These are phyloP conservation scores for Campopleginae sp. DNA, from an alignment of 2,888 invertebrate species.

Conservation along the genomic window DNA sequence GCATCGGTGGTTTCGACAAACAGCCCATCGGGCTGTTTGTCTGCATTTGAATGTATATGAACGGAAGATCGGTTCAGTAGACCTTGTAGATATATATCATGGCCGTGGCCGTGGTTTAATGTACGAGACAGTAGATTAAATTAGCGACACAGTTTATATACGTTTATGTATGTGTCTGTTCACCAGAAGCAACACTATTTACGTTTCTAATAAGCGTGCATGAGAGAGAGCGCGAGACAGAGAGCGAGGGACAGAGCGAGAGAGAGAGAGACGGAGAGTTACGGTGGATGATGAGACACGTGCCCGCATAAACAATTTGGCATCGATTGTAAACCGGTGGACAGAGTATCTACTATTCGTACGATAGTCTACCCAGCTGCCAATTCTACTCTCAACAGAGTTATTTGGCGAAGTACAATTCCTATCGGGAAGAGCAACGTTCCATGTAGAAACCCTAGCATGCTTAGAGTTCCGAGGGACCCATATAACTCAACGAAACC, in stretches of 20 bases:
- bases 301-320: conserved; percentile 72
- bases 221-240: conserved; percentile 1
- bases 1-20: neutral
- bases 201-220: conserved; percentile 1
- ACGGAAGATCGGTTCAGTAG: neutral
- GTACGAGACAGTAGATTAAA: conserved; percentile 45
- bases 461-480: conserved; percentile 58
- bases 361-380: conserved; percentile 32
- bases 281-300: conserved; percentile 74
- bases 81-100: neutral
- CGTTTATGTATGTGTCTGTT: conserved; percentile 10
- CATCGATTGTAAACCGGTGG: conserved; percentile 71
- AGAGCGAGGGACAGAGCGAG: conserved; percentile 27
- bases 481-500: neutral
- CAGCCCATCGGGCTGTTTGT: conserved; percentile 47
- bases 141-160: conserved; percentile 36
- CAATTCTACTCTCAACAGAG: conserved; percentile 74
- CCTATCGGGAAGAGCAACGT: conserved; percentile 71
- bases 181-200: conserved; percentile 44
- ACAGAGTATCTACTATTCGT: conserved; percentile 35
- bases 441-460: conserved; percentile 73
- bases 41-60: conserved; percentile 1
- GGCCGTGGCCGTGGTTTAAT: conserved; percentile 28
- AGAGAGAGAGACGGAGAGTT: conserved; percentile 5
- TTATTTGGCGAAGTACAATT: conserved; percentile 75